Evolutionary conservation across 30 jellyfish, hydroid and myxozoan genomes (phyloP).

Genomic region (Cassiopea andromeda): DNA sequence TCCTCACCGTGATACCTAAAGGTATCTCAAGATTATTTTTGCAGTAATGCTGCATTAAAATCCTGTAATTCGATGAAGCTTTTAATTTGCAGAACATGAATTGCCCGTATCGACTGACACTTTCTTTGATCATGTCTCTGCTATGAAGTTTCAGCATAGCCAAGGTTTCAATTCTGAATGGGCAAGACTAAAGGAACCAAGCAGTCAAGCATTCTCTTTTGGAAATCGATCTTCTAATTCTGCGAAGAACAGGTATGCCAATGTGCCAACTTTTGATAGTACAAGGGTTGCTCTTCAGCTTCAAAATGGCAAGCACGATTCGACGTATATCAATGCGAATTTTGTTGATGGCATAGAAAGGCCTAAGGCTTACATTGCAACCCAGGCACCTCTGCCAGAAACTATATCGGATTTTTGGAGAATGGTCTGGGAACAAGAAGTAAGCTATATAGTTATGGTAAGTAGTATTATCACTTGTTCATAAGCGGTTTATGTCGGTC

Average conservation of each 20-base stretch:
- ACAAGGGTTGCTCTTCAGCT: slow-evolving; percentile 71
- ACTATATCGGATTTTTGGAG: slow-evolving; percentile 87
- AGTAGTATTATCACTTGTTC: background rate
- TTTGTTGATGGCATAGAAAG: slow-evolving; percentile 50
- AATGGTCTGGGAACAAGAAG: slow-evolving; percentile 82
- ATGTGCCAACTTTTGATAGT: slow-evolving; percentile 71
- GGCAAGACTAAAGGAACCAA: slow-evolving; percentile 20
- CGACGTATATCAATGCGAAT: slow-evolving; percentile 86
- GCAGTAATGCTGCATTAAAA: too few species aligned
- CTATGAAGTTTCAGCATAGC: slow-evolving; percentile 76
- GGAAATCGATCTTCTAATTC: slow-evolving; percentile 77
- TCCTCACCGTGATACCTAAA: too few species aligned
- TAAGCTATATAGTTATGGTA: slow-evolving; percentile 74
- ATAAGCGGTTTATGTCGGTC: too few species aligned
- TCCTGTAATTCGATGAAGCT: background rate
- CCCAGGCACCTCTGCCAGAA: slow-evolving; percentile 88
- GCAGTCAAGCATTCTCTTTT: slow-evolving; percentile 15
- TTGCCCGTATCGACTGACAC: slow-evolving; percentile 78
- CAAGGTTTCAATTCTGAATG: slow-evolving; percentile 80
- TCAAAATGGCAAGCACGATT: slow-evolving; percentile 25
- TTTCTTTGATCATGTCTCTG: slow-evolving; percentile 83
- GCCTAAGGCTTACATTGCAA: slow-evolving; percentile 75
- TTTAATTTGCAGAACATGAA: slow-evolving; percentile 59
- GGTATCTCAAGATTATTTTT: too few species aligned
- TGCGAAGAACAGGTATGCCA: slow-evolving; percentile 72